phyloP scores from a whole-genome alignment of 2,888 invertebrate species.

The Andrena praecox region DNA sequence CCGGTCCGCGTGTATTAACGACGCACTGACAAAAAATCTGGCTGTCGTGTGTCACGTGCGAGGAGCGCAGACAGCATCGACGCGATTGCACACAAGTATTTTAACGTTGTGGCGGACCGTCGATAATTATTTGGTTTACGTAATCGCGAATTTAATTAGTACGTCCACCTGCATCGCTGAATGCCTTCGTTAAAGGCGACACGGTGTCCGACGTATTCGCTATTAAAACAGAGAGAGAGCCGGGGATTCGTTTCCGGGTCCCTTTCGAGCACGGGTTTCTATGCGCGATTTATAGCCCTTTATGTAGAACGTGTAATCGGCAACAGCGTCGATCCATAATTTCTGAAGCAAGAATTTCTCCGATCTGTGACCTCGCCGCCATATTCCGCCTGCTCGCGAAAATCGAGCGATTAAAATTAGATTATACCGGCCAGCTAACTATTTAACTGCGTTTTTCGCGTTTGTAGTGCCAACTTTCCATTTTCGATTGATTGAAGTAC shows the following conservation, averaged over 20 bases:
- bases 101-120: slow-evolving; percentile 46
- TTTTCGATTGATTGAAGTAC: too few relatives aligned
- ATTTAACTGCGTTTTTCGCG: slow-evolving; percentile 8
- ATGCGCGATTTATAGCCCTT: slow-evolving; percentile 63
- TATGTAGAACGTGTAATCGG: slow-evolving; percentile 32
- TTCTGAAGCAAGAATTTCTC: slow-evolving; percentile 56
- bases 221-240: slow-evolving; percentile 55
- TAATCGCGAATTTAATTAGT: slow-evolving; percentile 71
- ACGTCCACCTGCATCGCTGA: slow-evolving; percentile 53
- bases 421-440: neutral
- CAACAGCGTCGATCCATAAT: slow-evolving; percentile 55
- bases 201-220: slow-evolving; percentile 60
- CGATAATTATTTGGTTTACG: slow-evolving; percentile 70
- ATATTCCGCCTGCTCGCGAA: slow-evolving; percentile 5
- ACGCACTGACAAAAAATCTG: neutral
- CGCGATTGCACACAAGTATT: slow-evolving; percentile 38
- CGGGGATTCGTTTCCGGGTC: slow-evolving; percentile 52
- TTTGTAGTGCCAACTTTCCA: too few relatives aligned
- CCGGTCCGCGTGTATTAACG: neutral
- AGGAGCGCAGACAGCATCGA: slow-evolving; percentile 33
- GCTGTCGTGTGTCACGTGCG: neutral
- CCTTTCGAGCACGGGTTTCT: slow-evolving; percentile 47
- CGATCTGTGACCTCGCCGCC: slow-evolving; percentile 13
- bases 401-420: slow-evolving; percentile 34
- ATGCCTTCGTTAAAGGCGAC: slow-evolving; percentile 67